Evolutionary conservation across 2,113 vertebrate genomes (phyloP), one percentile per base, ranked within the genome.

Genomic region (Cryptotis parvus): DNA sequence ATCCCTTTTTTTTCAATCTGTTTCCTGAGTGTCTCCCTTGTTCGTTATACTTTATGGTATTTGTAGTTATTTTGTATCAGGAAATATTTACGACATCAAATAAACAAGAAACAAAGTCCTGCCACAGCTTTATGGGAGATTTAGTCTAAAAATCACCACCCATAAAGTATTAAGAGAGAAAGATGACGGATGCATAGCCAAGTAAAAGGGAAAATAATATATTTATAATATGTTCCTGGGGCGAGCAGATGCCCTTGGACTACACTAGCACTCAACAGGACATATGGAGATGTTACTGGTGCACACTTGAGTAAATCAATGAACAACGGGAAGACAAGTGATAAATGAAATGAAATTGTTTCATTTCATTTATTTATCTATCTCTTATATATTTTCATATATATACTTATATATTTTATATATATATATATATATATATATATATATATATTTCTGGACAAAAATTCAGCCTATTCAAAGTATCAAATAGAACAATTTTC

Each of bases 381-480:
- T n/a, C n/a, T n/a, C n/a, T n/a, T n/a, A n/a, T n/a, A n/a, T n/a
- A n/a, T n/a, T n/a, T n/a, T n/a, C n/a, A n/a, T n/a, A n/a, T n/a
- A n/a, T n/a, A n/a, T n/a, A n/a, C n/a, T n/a, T n/a, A n/a, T n/a
- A n/a, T n/a, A n/a, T n/a, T n/a, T n/a, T n/a, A n/a, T n/a, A n/a
- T n/a, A n/a, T n/a, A n/a, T n/a, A n/a, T n/a, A n/a, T n/a, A n/a
- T n/a, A n/a, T n/a, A n/a, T n/a, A n/a, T n/a, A n/a, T n/a, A n/a
- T n/a, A n/a, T n/a, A n/a, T n/a, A n/a, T n/a, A 81, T 72, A 76
- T 72, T 77, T 69, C 69, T 0, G 81, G 41, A 70, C 35, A 49
- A 84, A 24, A 81, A 85, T 76, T 55, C 27, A 55, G 16, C 37
- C 61, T 58, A 68, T 84, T 89, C 27, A 86, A 33, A 93, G 58